Conservation (phyloP, 2,113 vertebrate species). For the Proterorhinus semilunaris region DNA sequence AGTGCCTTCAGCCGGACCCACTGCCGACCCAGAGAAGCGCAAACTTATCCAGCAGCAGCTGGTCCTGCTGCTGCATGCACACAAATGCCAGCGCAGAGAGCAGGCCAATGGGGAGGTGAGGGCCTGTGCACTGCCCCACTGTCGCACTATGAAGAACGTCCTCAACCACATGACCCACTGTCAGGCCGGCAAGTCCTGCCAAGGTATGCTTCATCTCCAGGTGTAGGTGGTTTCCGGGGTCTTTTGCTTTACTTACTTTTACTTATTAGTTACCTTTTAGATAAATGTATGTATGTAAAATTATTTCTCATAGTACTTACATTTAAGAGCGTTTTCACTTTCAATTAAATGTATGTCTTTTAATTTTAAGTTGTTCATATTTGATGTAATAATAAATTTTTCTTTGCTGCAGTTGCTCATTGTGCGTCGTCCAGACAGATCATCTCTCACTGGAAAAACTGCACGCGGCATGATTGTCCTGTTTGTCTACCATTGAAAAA, state of each 20-base stretch:
- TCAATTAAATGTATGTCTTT: no score
- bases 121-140: constrained; percentile 90
- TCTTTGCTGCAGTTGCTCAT: constrained; percentile 87
- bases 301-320: no score
- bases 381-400: background rate
- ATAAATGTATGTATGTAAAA: no score
- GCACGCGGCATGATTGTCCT: constrained; percentile 79
- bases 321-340: no score
- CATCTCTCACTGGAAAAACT: constrained; percentile 92
- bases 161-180: constrained; percentile 99
- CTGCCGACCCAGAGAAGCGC: constrained; percentile 96
- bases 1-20: constrained; percentile 87
- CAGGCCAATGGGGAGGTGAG: constrained; percentile 96
- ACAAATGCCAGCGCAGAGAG: constrained; percentile 97
- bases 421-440: constrained; percentile 99
- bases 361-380: no score
- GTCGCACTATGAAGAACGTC: constrained; percentile 98
- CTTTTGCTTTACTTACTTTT: no score
- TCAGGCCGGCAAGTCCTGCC: constrained; percentile 97
- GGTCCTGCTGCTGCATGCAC: constrained; percentile 96
- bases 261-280: no score
- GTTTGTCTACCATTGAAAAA: constrained; percentile 80
- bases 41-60: constrained; percentile 99
- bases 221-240: background rate
- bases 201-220: constrained; percentile 81